Evolutionary conservation across 2,797 vertebrate genomes (phyloP).

Genomic region (Nasua narica): DNA sequence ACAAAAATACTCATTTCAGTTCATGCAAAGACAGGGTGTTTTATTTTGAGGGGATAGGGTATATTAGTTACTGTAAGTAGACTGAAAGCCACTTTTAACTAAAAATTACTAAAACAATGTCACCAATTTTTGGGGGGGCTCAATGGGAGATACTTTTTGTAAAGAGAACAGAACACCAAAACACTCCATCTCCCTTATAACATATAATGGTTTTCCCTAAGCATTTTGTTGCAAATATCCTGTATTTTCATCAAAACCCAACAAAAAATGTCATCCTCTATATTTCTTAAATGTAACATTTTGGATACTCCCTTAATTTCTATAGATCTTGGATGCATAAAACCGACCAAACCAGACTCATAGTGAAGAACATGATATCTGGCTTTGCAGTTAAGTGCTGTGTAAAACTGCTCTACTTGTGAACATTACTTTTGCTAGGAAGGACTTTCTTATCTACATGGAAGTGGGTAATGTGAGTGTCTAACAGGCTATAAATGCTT

Average conservation of each 20-base stretch:
- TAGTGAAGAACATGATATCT: constrained; percentile 22
- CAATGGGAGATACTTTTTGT: background rate
- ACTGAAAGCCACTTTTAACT: constrained; percentile 32
- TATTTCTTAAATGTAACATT: constrained; percentile 49
- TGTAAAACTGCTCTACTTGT: constrained; percentile 64
- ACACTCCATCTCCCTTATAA: background rate
- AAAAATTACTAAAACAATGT: constrained; percentile 12
- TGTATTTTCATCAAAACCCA: constrained; percentile 54
- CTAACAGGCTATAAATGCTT: constrained; percentile 82
- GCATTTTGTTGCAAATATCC: background rate
- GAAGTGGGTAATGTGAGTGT: constrained; percentile 79
- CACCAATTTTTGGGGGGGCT: background rate
- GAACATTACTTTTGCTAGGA: constrained; percentile 77
- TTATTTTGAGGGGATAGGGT: background rate
- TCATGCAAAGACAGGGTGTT: background rate
- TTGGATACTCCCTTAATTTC: constrained; percentile 49
- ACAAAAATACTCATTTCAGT: constrained; percentile 34
- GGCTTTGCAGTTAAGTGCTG: constrained; percentile 76
- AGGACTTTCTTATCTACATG: constrained; percentile 77
- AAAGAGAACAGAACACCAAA: background rate
- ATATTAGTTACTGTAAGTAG: background rate
- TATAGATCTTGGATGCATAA: constrained; percentile 18
- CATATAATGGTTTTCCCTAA: background rate
- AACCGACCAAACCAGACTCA: constrained; percentile 45
- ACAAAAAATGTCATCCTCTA: constrained; percentile 46